phyloP scores from a whole-genome alignment of 2,888 invertebrate species.

The Tuberolachnus salignus region DNA sequence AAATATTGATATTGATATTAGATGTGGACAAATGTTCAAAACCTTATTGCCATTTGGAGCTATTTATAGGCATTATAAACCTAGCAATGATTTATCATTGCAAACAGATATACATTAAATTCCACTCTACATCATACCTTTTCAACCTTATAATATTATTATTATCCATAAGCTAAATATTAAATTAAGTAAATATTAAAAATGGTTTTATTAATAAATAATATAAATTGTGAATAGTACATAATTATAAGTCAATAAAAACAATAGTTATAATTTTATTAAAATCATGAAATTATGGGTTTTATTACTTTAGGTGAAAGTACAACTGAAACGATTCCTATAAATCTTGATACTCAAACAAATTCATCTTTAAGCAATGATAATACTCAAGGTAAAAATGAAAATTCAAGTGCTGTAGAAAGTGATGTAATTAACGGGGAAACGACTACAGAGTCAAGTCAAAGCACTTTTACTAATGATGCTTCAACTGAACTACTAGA shows the following conservation, averaged over 20 bases:
- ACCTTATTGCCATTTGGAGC: too few relatives aligned
- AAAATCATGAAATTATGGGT: background rate
- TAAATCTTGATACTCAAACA: conserved; percentile 13
- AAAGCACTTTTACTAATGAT: conserved; percentile 59
- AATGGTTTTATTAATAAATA: too few relatives aligned
- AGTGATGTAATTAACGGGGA: conserved; percentile 18
- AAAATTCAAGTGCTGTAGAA: conserved; percentile 25
- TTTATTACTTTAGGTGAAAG: conserved; percentile 31
- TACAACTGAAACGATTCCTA: conserved; percentile 30
- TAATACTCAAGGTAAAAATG: conserved; percentile 34
- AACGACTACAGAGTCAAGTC: conserved; percentile 49
- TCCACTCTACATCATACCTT: too few relatives aligned
- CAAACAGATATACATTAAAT: too few relatives aligned
- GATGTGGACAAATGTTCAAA: too few relatives aligned
- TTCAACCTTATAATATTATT: too few relatives aligned
- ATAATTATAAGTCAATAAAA: background rate
- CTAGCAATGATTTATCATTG: too few relatives aligned
- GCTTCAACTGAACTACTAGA: conserved; percentile 59
- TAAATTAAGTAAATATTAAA: too few relatives aligned
- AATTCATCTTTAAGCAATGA: conserved; percentile 39
- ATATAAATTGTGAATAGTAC: background rate
- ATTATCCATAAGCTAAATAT: too few relatives aligned
- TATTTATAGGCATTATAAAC: too few relatives aligned
- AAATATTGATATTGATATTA: too few relatives aligned
- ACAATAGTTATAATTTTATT: background rate